Evolutionary conservation across 2,113 vertebrate genomes (phyloP).

Genomic region (Bubo bubo): DNA sequence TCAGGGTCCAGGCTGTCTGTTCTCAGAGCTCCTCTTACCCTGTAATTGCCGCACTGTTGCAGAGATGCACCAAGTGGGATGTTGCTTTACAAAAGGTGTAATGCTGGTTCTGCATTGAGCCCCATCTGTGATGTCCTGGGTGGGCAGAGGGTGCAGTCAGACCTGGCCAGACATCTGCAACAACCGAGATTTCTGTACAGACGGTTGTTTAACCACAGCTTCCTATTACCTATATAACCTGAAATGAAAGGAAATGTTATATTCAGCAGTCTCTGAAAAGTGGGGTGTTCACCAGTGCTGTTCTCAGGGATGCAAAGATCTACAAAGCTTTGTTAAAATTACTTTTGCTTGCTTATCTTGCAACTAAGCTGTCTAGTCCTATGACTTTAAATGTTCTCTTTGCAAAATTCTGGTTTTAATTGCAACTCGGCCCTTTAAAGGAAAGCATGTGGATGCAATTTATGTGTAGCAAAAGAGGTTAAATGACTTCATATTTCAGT

Average conservation of each 20-base stretch:
- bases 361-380: background rate
- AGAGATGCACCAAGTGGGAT: background rate
- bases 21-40: background rate
- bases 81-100: background rate
- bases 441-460: conserved; percentile 57
- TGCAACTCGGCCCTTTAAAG: background rate
- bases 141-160: background rate
- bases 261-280: background rate
- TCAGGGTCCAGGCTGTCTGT: background rate
- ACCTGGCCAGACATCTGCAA: background rate
- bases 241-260: background rate
- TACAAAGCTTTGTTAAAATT: background rate
- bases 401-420: conserved; percentile 1
- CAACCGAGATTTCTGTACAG: background rate
- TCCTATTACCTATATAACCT: background rate
- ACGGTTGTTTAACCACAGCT: background rate
- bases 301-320: background rate
- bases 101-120: background rate
- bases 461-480: conserved; percentile 34
- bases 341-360: background rate
- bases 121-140: background rate
- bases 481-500: conserved; percentile 52
- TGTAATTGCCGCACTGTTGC: background rate
- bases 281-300: background rate
- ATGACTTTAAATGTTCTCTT: background rate